Evolutionary conservation across 2,888 invertebrate genomes (phyloP).

Genomic region (Meghimatium bilineatum): DNA sequence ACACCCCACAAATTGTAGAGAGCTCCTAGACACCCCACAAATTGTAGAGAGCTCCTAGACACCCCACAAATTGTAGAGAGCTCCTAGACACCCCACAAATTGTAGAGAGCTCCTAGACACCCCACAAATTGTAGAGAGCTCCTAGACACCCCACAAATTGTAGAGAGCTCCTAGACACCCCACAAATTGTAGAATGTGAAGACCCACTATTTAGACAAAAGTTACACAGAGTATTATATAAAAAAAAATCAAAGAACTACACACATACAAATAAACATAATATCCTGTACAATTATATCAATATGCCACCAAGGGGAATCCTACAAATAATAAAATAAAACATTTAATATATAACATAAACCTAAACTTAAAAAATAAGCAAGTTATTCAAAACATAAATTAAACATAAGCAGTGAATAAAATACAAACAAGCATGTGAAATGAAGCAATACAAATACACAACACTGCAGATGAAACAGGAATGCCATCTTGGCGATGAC

Average conservation of each 20-base stretch:
- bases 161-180: too few relatives aligned
- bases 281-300: background rate
- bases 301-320: conserved; percentile 19
- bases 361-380: background rate
- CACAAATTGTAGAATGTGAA: background rate
- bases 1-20: background rate
- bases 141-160: background rate
- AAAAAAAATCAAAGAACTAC: background rate
- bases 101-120: too few relatives aligned
- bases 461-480: background rate
- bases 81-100: background rate
- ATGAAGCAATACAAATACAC: background rate
- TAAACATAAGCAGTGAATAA: background rate
- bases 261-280: background rate
- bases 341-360: background rate
- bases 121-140: background rate
- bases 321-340: background rate
- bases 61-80: background rate
- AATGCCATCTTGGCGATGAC: background rate
- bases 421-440: background rate
- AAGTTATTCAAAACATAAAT: background rate
- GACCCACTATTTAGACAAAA: background rate
- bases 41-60: too few relatives aligned
- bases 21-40: too few relatives aligned
- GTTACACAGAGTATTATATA: background rate